Evolutionary conservation across 2,888 invertebrate species (phyloP).

Genomic region (Listrodromus nycthemerus): DNA sequence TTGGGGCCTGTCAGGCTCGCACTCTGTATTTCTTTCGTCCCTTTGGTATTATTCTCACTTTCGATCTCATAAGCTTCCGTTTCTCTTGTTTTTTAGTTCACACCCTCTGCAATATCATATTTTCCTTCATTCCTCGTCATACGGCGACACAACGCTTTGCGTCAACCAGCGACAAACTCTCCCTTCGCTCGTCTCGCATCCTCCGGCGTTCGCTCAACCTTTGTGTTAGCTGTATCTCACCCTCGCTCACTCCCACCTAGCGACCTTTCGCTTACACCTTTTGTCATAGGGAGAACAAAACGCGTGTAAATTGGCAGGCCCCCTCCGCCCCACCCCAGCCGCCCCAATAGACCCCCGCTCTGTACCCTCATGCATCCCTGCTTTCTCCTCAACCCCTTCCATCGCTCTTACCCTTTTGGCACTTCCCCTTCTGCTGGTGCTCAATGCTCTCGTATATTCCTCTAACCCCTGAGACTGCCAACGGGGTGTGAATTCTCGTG

Average conservation of each 20-base stretch:
- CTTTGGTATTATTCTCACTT: constrained; percentile 22
- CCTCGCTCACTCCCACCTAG: constrained; percentile 67
- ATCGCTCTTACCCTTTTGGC: constrained; percentile 65
- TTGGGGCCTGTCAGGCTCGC: background rate
- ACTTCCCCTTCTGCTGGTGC: constrained; percentile 46
- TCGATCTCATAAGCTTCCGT: constrained; percentile 27
- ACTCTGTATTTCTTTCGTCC: constrained; percentile 20
- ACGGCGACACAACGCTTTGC: constrained; percentile 61
- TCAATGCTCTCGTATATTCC: constrained; percentile 48
- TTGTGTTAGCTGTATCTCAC: constrained; percentile 62
- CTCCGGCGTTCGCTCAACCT: constrained; percentile 68
- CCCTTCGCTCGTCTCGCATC: constrained; percentile 65
- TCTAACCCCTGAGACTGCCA: constrained; percentile 68
- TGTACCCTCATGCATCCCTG: constrained; percentile 63
- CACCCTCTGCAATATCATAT: constrained; percentile 17
- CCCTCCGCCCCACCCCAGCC: constrained; percentile 63
- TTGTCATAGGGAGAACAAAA: constrained; percentile 81
- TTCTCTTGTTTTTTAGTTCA: constrained; percentile 17
- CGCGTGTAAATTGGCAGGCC: constrained; percentile 82
- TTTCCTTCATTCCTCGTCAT: constrained; percentile 57
- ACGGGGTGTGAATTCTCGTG: constrained; percentile 74
- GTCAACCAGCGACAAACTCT: constrained; percentile 62
- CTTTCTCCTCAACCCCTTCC: constrained; percentile 49
- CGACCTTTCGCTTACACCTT: constrained; percentile 78
- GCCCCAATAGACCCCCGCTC: constrained; percentile 66